Evolutionary conservation across 2,797 vertebrate species (phyloP).

Genomic region (Thripadectes ignobilis): DNA sequence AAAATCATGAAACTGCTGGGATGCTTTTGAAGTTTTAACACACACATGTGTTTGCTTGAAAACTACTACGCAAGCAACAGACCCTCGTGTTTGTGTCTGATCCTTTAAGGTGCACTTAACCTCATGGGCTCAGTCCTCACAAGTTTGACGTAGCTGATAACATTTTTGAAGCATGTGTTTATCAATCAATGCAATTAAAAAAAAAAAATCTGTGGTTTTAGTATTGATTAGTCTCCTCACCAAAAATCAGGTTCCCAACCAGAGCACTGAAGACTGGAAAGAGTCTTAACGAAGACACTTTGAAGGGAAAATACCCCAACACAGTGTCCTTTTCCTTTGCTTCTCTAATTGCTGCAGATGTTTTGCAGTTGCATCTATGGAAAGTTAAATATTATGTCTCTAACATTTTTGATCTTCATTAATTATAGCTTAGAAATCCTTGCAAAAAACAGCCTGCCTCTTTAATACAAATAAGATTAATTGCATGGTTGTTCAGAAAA

Average conservation of each 20-base stretch:
- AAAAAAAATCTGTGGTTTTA: not conserved
- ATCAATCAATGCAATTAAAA: not conserved
- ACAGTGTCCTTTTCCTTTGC: constrained; percentile 40
- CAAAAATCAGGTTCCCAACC: not conserved
- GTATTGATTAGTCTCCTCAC: not conserved
- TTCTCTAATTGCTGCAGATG: constrained; percentile 72
- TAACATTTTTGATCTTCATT: constrained; percentile 85
- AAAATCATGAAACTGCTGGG: constrained; percentile 48
- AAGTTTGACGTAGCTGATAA: not conserved
- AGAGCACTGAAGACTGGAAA: not conserved
- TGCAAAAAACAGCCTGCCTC: constrained; percentile 75
- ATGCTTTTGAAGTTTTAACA: constrained; percentile 56
- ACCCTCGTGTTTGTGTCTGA: not conserved
- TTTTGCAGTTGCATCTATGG: constrained; percentile 57
- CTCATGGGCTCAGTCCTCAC: not conserved
- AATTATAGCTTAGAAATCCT: constrained; percentile 81
- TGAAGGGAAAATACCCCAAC: constrained; percentile 7
- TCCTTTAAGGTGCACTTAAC: not conserved
- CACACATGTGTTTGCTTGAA: not conserved
- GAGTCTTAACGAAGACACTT: not conserved
- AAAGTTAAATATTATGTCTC: constrained; percentile 76
- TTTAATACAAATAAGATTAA: constrained; percentile 85
- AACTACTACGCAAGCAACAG: not conserved
- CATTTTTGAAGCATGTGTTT: not conserved
- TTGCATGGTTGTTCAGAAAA: constrained; percentile 82